Evolutionary conservation across 2,113 vertebrate species (phyloP).

Genomic region (Phylloscopus trochilus): DNA sequence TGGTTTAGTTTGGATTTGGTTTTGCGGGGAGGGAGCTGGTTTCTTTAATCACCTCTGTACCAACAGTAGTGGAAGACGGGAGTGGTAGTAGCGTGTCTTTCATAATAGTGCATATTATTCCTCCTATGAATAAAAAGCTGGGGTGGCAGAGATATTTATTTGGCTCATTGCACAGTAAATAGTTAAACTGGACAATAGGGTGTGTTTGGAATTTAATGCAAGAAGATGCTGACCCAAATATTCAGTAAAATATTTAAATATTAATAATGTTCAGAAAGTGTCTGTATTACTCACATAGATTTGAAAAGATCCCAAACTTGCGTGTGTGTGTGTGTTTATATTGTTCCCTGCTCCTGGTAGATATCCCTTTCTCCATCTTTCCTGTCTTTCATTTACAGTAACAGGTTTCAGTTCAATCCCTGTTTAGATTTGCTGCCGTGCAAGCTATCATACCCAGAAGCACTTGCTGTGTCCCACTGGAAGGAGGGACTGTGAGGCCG

Average conservation of each 20-base stretch:
- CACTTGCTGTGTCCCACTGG: background rate
- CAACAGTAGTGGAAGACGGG: background rate
- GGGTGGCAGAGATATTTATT: background rate
- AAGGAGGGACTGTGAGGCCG: background rate
- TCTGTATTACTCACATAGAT: background rate
- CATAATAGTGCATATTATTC: background rate
- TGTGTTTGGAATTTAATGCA: background rate
- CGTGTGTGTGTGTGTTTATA: background rate
- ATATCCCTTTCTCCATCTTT: background rate
- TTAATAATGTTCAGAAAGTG: background rate
- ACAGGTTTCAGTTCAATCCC: background rate
- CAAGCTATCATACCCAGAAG: background rate
- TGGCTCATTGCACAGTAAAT: background rate
- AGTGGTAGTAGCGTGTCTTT: background rate
- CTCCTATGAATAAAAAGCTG: background rate
- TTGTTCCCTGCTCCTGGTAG: background rate
- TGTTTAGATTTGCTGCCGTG: background rate
- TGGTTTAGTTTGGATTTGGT: background rate
- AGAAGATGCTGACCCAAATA: background rate
- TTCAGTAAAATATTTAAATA: background rate
- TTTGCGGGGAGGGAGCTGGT: fast-evolving
- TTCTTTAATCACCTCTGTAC: background rate
- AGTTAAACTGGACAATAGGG: background rate
- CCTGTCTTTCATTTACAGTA: background rate
- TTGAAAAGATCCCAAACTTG: background rate